Conservation (phyloP, 2,888 invertebrate species). For the Phortica magna region DNA sequence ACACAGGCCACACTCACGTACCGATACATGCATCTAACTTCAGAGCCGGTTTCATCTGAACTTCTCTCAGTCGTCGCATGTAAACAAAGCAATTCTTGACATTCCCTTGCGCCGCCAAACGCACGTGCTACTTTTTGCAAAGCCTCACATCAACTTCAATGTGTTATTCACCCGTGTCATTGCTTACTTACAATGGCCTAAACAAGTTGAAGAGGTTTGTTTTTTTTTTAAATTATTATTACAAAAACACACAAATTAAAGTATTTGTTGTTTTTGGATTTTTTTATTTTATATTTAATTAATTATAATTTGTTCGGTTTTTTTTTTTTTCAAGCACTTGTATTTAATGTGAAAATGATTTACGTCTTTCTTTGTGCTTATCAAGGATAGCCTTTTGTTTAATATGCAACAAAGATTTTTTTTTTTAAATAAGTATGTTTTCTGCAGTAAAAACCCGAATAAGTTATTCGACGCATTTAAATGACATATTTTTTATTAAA, state of each 20-base stretch:
- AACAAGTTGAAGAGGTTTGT: constrained; percentile 15
- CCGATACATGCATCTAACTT: no score
- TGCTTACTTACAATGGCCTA: not conserved
- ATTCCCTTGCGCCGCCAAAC: not conserved
- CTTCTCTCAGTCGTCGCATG: no score
- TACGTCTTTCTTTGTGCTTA: not conserved
- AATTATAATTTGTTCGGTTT: not conserved
- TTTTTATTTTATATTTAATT: not conserved
- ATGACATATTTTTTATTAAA: no score
- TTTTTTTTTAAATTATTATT: no score
- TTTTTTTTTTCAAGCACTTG: not conserved
- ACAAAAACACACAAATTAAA: not conserved
- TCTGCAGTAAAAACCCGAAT: not conserved
- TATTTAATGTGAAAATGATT: no score
- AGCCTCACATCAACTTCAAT: not conserved
- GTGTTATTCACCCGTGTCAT: not conserved
- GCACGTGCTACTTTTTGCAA: not conserved
- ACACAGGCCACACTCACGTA: no score
- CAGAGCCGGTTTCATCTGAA: no score
- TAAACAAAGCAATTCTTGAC: no score
- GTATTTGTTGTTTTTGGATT: not conserved
- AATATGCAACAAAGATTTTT: not conserved
- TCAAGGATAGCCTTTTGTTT: constrained; percentile 1
- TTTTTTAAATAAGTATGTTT: not conserved
- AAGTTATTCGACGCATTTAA: no score